Evolutionary conservation across 2,888 invertebrate species (phyloP), one percentile per base, ranked within the genome.

Genomic region (Holacanthella duospinosa): DNA sequence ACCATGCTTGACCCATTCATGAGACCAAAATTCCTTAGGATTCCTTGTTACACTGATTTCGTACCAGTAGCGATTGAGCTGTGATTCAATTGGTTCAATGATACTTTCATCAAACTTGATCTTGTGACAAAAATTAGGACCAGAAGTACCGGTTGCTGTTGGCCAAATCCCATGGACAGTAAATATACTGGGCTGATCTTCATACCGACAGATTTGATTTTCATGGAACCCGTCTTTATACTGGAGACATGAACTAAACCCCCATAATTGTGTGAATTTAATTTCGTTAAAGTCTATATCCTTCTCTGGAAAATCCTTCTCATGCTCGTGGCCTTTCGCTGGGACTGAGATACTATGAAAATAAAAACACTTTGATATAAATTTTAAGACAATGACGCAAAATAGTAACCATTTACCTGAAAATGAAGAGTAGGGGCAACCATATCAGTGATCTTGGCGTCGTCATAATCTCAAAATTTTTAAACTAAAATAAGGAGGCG

Each of bases 131-230:
- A 69, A 72, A 55, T 53, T 69, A 21, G 72, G 72, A 26, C 72
- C 72, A 9, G 43, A 53, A 0, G 69, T 60, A 26, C 72, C 72
- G 12, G 36, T 62, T 26, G 65, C 44, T 9, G 67, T 68, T 44
- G 64, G 68, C 71, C 70, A 72, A 63, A 72, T 70, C 27, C 72
- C 72, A 64, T 70, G 72, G 55, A 72, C 65, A 1, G 72, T 68
- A 69, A 69, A 72, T 62, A 72, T 68, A 2, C 69, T 64, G 6
- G 69, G 69, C n/a, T 66, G 57, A 16, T 63, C 65, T 61, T 70
- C 69, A 63, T 64, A 72, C 26, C 70, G 61, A 29, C 71, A 71
- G 12, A 48, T 60, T 4, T 59, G 62, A 9, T 61, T 48, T 2
- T 60, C 63, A 44, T 59, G 61, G 19, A 61, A 48, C 26, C 65